These are phyloP conservation scores for Monopis laevigella DNA, from an alignment of 2,888 invertebrate species.

Conservation along the genomic window DNA sequence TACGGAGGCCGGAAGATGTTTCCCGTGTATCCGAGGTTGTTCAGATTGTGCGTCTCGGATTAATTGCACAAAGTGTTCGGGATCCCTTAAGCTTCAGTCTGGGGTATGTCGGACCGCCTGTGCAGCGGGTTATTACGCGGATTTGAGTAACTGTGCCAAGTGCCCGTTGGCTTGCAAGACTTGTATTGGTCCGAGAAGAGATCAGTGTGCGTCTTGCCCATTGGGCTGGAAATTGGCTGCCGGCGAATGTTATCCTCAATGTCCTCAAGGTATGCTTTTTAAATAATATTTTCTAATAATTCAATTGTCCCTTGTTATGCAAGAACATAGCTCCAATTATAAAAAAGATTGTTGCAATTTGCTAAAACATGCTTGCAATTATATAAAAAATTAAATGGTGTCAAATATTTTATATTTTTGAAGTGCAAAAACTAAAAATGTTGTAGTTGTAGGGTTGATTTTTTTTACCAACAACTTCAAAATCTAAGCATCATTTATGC, in stretches of 20 bases:
- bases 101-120: constrained; percentile 85
- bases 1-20: constrained; percentile 77
- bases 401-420: too few species aligned
- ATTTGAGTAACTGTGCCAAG: constrained; percentile 82
- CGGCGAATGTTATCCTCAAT: constrained; percentile 86
- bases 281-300: not conserved
- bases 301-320: too few species aligned
- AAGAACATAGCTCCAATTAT: too few species aligned
- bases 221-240: constrained; percentile 82
- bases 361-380: too few species aligned
- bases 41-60: constrained; percentile 79
- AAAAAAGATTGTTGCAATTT: too few species aligned
- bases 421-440: too few species aligned
- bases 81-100: constrained; percentile 80
- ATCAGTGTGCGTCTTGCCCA: constrained; percentile 87
- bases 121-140: constrained; percentile 85
- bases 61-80: constrained; percentile 82
- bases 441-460: too few species aligned
- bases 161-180: constrained; percentile 87
- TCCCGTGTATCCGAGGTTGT: constrained; percentile 82
- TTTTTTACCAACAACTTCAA: too few species aligned
- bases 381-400: too few species aligned
- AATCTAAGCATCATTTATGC: too few species aligned
- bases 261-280: constrained; percentile 72
- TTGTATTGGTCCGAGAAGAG: constrained; percentile 84